Conservation (phyloP, 1,140 invertebrate genomes). For the Caenorhabditis tropicalis region DNA sequence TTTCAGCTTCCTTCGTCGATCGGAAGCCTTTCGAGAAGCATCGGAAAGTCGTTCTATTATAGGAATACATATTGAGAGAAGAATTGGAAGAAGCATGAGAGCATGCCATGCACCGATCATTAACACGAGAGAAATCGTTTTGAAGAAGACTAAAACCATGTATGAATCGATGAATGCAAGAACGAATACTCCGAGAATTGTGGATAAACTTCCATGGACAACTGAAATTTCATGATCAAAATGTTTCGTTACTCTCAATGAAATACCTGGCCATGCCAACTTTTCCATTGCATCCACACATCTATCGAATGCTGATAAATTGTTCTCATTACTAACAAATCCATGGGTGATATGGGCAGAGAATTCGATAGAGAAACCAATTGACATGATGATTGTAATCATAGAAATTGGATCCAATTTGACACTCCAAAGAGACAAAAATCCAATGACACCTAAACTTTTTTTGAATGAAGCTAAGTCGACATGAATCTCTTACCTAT, state of each 20-base stretch:
- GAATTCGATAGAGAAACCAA: conserved; percentile 78
- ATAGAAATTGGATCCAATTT: conserved; percentile 72
- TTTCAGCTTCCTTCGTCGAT: conserved; percentile 28
- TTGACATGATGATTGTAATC: conserved; percentile 73
- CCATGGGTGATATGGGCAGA: conserved; percentile 96
- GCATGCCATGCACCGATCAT: conserved; percentile 73
- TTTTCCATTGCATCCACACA: conserved; percentile 72
- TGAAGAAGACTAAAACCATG: conserved; percentile 74
- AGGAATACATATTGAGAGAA: conserved; percentile 72
- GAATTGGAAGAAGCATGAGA: conserved; percentile 73
- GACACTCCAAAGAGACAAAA: conserved; percentile 94
- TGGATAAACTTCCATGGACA: conserved; percentile 82
- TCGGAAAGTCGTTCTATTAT: conserved; percentile 56
- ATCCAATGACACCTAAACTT: conserved; percentile 82
- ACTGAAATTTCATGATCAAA: conserved; percentile 57
- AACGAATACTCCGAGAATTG: conserved; percentile 87
- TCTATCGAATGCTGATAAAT: conserved; percentile 67
- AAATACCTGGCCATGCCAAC: conserved; percentile 72
- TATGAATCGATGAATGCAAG: conserved; percentile 89
- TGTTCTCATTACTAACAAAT: conserved; percentile 80
- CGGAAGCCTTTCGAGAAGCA: conserved; percentile 22
- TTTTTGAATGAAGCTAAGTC: conserved; percentile 31
- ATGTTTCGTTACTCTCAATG: not conserved
- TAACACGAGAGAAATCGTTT: conserved; percentile 73
- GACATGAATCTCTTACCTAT: conserved; percentile 74